Evolutionary conservation across 1,140 invertebrate genomes (phyloP).

Genomic region (Conopomorpha cramerella): DNA sequence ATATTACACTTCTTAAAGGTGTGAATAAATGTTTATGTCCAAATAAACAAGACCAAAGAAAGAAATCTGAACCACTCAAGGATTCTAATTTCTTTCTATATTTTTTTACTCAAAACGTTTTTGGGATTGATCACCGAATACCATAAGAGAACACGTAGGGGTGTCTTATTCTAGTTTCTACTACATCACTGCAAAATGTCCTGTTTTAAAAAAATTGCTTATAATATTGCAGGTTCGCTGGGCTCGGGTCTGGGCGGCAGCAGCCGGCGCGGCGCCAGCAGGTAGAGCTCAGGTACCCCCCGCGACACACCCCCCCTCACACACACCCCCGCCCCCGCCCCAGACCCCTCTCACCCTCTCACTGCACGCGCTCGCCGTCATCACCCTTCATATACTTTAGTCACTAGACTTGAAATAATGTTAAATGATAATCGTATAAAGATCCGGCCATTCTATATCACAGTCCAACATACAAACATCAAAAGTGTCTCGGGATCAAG

Average conservation of each 20-base stretch:
- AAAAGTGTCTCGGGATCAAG: too few relatives aligned
- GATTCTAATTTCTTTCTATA: too few relatives aligned
- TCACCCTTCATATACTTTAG: too few relatives aligned
- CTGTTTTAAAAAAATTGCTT: background rate
- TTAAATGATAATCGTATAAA: too few relatives aligned
- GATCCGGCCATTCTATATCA: too few relatives aligned
- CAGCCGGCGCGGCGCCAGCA: conserved; percentile 49
- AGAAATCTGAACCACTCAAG: too few relatives aligned
- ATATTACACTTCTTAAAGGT: too few relatives aligned
- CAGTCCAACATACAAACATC: too few relatives aligned
- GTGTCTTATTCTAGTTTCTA: background rate
- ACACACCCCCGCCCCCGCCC: conserved; percentile 13
- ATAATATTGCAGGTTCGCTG: conserved; percentile 22
- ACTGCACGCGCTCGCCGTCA: background rate
- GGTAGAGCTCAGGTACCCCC: conserved; percentile 60
- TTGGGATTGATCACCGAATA: background rate
- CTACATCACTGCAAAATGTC: background rate
- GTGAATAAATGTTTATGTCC: too few relatives aligned
- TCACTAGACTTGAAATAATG: too few relatives aligned
- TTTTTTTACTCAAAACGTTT: background rate
- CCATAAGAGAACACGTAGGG: background rate
- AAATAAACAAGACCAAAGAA: too few relatives aligned
- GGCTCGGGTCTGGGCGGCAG: conserved; percentile 37
- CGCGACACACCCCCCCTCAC: conserved; percentile 25
- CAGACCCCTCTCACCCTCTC: conserved; percentile 8